Evolutionary conservation across 2,797 vertebrate genomes (phyloP), one percentile per base, ranked within the genome.

Genomic region (Myotis planiceps): DNA sequence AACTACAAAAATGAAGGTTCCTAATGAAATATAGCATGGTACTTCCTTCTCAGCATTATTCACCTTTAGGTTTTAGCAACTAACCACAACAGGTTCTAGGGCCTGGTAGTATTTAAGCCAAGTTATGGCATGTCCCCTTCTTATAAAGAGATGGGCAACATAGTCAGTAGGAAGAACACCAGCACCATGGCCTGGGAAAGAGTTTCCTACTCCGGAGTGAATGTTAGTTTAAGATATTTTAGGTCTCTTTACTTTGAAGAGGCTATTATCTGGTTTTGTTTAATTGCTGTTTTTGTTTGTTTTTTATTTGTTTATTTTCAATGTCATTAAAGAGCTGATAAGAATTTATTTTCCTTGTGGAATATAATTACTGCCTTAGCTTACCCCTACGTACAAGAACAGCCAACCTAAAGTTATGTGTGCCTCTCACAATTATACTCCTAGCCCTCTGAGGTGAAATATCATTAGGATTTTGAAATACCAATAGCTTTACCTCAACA

Each of bases 141-240:
- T 78, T 29, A 1, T 5, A 42, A 49, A 72, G 13, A 85, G 5
- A 19, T 6, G 23, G 27, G 45, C 45, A 55, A 2, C 18, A 8
- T 71, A 42, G n/a, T 63, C 39, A 37, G 18, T 0, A 5, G 27
- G 47, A 71, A 65, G n/a, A 45, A 32, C 14, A 19, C 5, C 2
- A 47, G 60, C 14, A 16, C 2, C 0, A 0, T 0, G 21, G n/a
- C 34, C 27, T 23, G 1, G 8, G 15, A 68, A 37, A 51, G 1
- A 32, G 4, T 60, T 23, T 32, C 1, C 47, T 16, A 10, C 15
- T 10, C 45, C 32, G 19, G 13, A 19, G 18, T 25, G 34, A 78
- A 42, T 9, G 4, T 49, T 8, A 27, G 14, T 42, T 60, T 10
- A 58, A 74, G 27, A 9, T 9, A n/a, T 32, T 63, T 78, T 37